Evolutionary conservation across 1,140 invertebrate genomes (phyloP).

Genomic region (Harpegnathos saltator): DNA sequence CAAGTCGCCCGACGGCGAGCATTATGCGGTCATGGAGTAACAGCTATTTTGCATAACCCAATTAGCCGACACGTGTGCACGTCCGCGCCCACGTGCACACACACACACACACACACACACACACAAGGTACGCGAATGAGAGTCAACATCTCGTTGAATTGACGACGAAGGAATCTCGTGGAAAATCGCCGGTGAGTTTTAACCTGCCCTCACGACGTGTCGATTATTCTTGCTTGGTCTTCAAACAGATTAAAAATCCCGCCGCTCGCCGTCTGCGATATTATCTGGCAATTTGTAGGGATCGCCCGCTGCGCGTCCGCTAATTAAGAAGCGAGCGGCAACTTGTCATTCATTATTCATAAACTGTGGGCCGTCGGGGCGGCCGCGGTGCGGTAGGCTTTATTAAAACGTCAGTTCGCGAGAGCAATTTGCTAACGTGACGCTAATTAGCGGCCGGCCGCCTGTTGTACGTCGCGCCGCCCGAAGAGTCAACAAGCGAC

Average conservation of each 20-base stretch:
- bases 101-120: too few species aligned
- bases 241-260: neutral
- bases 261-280: neutral
- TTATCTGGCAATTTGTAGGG: constrained; percentile 12
- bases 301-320: neutral
- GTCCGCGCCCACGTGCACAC: too few species aligned
- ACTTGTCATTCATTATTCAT: constrained; percentile 50
- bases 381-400: constrained; percentile 11
- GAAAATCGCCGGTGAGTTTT: constrained; percentile 15
- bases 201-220: neutral
- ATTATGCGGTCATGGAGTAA: constrained; percentile 55
- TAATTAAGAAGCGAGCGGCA: constrained; percentile 33
- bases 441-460: constrained; percentile 15
- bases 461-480: neutral
- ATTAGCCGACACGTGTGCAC: constrained; percentile 67
- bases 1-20: neutral
- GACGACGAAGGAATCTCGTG: too few species aligned
- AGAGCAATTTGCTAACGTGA: constrained; percentile 4
- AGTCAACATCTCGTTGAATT: constrained; percentile 26
- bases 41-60: constrained; percentile 77
- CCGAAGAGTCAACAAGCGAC: constrained; percentile 2
- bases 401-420: constrained; percentile 23
- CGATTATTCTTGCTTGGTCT: neutral
- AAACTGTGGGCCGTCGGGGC: constrained; percentile 8
- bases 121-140: constrained; percentile 64